Percentiles rank a stretch among this genome's conserved stretches.
These are phyloP conservation scores for Alcedo atthis DNA, from an alignment of 2,797 vertebrate species.

Conservation along the genomic window DNA sequence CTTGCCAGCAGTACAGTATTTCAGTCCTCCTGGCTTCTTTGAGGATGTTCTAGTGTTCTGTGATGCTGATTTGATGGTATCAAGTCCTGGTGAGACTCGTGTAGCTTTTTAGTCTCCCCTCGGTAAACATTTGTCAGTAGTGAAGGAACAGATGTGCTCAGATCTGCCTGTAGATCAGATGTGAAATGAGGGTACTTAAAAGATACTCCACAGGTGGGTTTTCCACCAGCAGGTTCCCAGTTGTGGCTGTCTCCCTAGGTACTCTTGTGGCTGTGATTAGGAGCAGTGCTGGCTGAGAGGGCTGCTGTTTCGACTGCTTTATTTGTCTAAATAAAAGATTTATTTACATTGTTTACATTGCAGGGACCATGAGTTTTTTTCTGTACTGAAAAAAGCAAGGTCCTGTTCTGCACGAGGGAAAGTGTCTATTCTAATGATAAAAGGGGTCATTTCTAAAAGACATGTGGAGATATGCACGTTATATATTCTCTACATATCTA, in stretches of 20 bases:
- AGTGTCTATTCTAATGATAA: background rate
- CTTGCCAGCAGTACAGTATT: background rate
- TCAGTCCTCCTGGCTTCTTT: background rate
- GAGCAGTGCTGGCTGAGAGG: background rate
- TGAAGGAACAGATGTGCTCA: constrained; percentile 28
- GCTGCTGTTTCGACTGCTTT: background rate
- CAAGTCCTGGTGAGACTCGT: background rate
- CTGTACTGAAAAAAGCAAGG: constrained; percentile 5
- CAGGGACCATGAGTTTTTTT: background rate
- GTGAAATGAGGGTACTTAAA: constrained; percentile 20
- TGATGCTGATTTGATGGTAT: background rate
- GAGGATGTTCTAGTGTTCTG: background rate
- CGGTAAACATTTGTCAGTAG: background rate
- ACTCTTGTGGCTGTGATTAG: background rate
- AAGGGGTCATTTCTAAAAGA: background rate
- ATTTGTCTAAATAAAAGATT: background rate
- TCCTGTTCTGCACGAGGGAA: background rate
- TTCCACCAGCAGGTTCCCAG: background rate
- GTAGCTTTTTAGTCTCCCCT: background rate
- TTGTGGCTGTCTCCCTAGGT: background rate
- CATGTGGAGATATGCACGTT: background rate
- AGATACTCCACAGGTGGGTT: background rate
- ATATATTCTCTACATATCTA: background rate
- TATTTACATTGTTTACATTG: background rate
- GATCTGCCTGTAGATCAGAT: background rate